Base-by-base conservation (phyloP, 2,797 vertebrate genomes). In the Molossus alvarezi region DNA sequence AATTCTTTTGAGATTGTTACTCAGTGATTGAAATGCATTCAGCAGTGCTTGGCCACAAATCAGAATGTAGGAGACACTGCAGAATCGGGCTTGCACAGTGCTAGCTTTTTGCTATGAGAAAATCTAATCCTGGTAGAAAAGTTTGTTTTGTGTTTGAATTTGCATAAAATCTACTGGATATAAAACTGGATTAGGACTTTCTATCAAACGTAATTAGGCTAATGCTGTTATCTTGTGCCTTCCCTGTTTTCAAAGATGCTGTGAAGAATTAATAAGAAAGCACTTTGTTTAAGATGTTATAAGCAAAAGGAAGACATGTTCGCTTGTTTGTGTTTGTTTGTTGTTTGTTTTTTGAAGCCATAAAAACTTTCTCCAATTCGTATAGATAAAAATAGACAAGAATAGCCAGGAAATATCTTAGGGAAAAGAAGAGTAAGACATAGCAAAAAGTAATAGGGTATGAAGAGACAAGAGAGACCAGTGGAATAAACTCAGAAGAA, bases 1-100 rank as follows among this genome's bases (percentile, higher is more conserved):
- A 92, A 93, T 93, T 95, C 96, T 91, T 94, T 27, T 76, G 71
- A 89, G 83, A 92, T 92, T 76, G 69, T 73, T 89, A 91, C 91
- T 91, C 84, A 91, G 3, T 69, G 86, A 77, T 79, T 72, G 65
- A 84, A 84, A 77, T 91, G 75, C 87, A 73, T 77, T 95, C 91
- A 84, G 27, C 87, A 89, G 65, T 21, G 23, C 57, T 86, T 85
- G 75, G 69, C 96, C 89, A 33, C 91, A 69, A 90, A 71, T 45
- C 29, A 12, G 65, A 73, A 69, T 6, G 3, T 37, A 90, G 33
- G 65, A 90, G 89, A 37, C 23, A 62, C 75, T 83, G 27, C n/a
- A 67, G 13, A 80, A 87, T 9, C 20, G 6, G 58, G 62, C 45
- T 89, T 67, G 13, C 9, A 9, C 76, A 13, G 45, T 51, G 67